Base-by-base conservation (phyloP, 2,113 vertebrate species). In the Salvator merianae region DNA sequence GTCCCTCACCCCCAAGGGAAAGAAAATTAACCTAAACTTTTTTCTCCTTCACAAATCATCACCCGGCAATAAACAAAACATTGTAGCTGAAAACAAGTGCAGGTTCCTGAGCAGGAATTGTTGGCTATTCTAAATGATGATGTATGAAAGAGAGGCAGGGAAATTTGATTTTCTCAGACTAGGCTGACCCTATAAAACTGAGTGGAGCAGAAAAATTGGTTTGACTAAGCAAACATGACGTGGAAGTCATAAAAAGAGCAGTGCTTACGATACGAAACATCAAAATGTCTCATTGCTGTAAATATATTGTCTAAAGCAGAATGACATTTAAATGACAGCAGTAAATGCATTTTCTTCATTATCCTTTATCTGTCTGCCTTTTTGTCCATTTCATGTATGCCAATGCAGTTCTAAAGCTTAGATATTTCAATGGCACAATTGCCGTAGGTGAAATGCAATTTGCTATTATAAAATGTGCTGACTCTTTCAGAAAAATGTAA, bases 141-240 rank as follows among this genome's bases (percentile, higher is more conserved):
- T 86, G 40, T 78, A 86, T 79, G 86, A 91, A 91, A 89, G 75
- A 78, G 20, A 88, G 70, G n/a, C 73, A 70, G 77, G 85, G 82
- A 69, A 83, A 85, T 91, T 79, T 63, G 62, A 91, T 93, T 93
- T 87, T 88, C 71, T 86, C 68, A 73, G 13, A n/a, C 69, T 66
- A 83, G 47, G 30, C 14, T 93, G 84, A 88, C 79, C 82, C 72
- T 50, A 28, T 82, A 92, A 87, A 47, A 71, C 68, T 83, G 20
- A 90, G 6, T 40, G 81, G 53, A 85, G 66, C 87, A 89, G 84
- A 92, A 87, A 93, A 93, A 89, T 71, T 85, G 78, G 59, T 94
- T 84, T 81, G 47, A 87, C 73, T 92, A 82, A 93, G 86, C 78
- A 90, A 83, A 93, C 87, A 83, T 5, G 87, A 86, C 78, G 86